phyloP scores from a whole-genome alignment of 2,113 vertebrate genomes.

The Myrmecobius fasciatus region DNA sequence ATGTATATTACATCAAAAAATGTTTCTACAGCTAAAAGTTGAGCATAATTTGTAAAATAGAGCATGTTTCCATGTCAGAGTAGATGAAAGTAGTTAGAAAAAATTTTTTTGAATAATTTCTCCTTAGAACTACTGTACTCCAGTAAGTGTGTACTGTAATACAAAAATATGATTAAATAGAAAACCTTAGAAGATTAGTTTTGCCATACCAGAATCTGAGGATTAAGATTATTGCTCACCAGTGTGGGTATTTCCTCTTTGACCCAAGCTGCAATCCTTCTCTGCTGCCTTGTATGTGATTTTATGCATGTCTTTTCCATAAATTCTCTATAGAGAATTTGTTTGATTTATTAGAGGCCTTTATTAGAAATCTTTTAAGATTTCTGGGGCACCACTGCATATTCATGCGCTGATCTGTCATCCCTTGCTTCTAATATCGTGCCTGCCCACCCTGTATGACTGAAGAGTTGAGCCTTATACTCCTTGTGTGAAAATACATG shows the following conservation, averaged over 20 bases:
- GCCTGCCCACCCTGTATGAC: background rate
- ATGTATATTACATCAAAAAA: background rate
- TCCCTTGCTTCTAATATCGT: background rate
- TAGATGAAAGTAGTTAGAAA: background rate
- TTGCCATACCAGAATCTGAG: background rate
- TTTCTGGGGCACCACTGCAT: background rate
- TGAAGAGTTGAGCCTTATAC: background rate
- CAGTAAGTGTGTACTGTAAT: background rate
- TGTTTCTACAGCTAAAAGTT: background rate
- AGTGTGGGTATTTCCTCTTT: background rate
- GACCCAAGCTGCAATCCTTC: background rate
- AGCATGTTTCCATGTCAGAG: background rate
- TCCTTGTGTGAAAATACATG: background rate
- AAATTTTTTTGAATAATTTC: background rate
- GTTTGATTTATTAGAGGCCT: background rate
- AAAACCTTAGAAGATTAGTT: background rate
- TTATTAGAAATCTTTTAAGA: background rate
- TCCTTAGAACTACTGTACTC: background rate
- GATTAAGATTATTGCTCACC: background rate
- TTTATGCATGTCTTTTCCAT: background rate
- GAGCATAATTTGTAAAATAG: background rate
- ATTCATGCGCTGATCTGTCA: background rate
- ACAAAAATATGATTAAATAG: background rate
- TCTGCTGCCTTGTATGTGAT: background rate
- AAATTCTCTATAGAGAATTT: background rate